Base-by-base conservation (phyloP, 2,113 vertebrate genomes). In the Haemorhous mexicanus region DNA sequence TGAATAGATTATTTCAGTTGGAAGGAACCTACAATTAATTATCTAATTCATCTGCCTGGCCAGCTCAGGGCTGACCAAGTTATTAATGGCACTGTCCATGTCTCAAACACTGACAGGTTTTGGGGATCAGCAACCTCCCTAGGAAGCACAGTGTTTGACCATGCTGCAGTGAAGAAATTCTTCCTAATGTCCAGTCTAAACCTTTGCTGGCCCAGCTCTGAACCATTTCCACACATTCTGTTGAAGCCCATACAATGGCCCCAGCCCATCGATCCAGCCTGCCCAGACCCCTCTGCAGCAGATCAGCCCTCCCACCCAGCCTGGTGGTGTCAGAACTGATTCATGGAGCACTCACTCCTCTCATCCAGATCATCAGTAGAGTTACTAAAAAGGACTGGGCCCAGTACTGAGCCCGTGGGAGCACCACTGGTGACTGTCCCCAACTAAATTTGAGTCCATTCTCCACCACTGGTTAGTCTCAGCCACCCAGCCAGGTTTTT, bases 341-440 rank as follows among this genome's bases (percentile, higher is more conserved):
- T 16, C 30, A 77, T 43, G 7, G 27, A 22, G 10, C 53, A n/a
- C 32, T 39, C 21, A 6, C 62, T 69, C 39, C 28, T 24, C n/a
- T 33, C 4, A 1, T 69, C 44, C 44, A 64, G 20, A 53, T 7
- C 61, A 47, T 3, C 23, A 16, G 6, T 28, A 22, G 53, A 22
- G 21, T 53, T 21, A 56, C 27, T 43, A 35, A 49, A 37, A 26
- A 83, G 55, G 64, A 58, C 44, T 39, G 39, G 8, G 4, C 32
- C n/a, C 43, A 44, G 2, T 10, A 37, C 13, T 14, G 35, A 93
- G 50, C 32, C 28, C 62, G 37, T 33, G 28, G 28, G 46, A 87
- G 10, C 41, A 70, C 10, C 46, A 41, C 44, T 59, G 28, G 16
- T 64, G 67, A 49, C 37, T 0, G 0, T 8, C 5, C 8, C 52